Base-by-base conservation (phyloP, 2,888 invertebrate species). In the Abscondita cerata region DNA sequence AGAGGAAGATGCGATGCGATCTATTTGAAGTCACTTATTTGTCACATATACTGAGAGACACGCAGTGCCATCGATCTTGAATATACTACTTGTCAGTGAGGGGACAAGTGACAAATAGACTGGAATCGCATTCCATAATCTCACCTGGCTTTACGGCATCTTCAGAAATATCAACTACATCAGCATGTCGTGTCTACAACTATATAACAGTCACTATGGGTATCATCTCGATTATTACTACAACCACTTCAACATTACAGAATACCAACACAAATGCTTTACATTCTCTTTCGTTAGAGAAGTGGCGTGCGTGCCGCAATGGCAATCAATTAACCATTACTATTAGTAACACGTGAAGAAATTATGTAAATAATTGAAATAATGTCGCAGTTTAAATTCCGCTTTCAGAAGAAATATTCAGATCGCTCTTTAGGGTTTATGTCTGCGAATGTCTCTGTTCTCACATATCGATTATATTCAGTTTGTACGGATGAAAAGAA, bases 1-100 rank as follows among this genome's bases (percentile, higher is more conserved):
- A 36, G 55, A 18, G 54, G 58, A 62, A 9, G 53, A 53, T 51
- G 31, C 59, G 63, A 63, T 63, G 56, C 59, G 57, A 63, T 63
- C 63, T 51, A 54, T 55, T 40, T 47, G 54, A 59, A 51, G 56
- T 51, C 54, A 19, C 40, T 34, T 59, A 63, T 63, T 63, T 63
- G 63, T 63, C 63, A 59, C 52, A 59, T 63, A 46, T 59, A 54
- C 52, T 44, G 25, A 25, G 25, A 59, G 50, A 62, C 56, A 63
- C 50, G 51, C 47, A 46, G 54, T 52, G 55, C 47, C 63, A 63
- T 63, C 63, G 59, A 63, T 63, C 63, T 59, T 52, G 44, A 52
- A 46, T 47, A 38, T 61, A 38, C 56, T 34, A 61, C 52, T 56
- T 61, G 55, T 56, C 50, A 55, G 34, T 38, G 55, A 15, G 52